Conservation (phyloP, 35 echinoderm and acorn worm species). For the Apostichopus parvimensis region DNA sequence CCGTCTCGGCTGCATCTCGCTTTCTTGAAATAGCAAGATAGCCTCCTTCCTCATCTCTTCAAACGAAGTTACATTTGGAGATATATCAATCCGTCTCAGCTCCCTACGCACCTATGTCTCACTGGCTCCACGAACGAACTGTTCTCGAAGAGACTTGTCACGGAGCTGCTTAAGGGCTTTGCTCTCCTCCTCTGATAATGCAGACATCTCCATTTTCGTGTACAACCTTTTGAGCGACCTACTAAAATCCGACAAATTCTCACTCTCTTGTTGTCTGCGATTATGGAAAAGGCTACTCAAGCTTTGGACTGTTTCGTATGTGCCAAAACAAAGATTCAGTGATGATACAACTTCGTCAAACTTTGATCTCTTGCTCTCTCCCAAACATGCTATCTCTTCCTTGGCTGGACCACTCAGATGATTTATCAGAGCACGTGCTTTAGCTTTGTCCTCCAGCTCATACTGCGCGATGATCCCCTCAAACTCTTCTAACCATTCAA, state of each 20-base stretch:
- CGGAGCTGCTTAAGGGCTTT: slow-evolving; percentile 33
- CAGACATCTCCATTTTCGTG: slow-evolving; percentile 37
- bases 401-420: slow-evolving; percentile 40
- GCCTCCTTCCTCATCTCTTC: slow-evolving; percentile 62
- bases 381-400: slow-evolving; percentile 39
- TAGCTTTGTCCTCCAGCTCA: slow-evolving; percentile 6
- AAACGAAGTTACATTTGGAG: slow-evolving; percentile 7
- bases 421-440: slow-evolving; percentile 29
- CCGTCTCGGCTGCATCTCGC: neutral
- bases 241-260: slow-evolving; percentile 56
- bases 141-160: slow-evolving; percentile 47
- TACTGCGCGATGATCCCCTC: neutral
- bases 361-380: neutral
- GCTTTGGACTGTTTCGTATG: slow-evolving; percentile 30
- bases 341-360: neutral
- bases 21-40: slow-evolving; percentile 41
- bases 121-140: slow-evolving; percentile 56
- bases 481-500: slow-evolving; percentile 57
- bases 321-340: slow-evolving; percentile 51
- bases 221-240: slow-evolving; percentile 42
- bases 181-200: slow-evolving; percentile 33
- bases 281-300: slow-evolving; percentile 47
- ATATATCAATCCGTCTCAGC: slow-evolving; percentile 51
- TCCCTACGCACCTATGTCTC: slow-evolving; percentile 57
- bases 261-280: slow-evolving; percentile 28